Base-by-base conservation (phyloP, 1,140 invertebrate species). In the Neoseiulus cucumeris region DNA sequence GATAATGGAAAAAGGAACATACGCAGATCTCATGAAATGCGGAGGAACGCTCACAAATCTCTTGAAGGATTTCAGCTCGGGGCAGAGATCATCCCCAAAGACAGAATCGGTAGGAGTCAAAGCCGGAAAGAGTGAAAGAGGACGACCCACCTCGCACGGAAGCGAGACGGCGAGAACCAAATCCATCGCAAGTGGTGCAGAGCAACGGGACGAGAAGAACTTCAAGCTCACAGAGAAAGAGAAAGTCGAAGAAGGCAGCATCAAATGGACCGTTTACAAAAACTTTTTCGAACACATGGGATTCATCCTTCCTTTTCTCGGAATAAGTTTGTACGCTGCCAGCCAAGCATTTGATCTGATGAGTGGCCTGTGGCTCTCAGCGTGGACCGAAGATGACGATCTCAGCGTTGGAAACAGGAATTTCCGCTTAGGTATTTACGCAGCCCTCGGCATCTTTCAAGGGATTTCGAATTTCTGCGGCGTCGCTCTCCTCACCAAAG, bases 1-100 rank as follows among this genome's bases (percentile, higher is more conserved):
- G n/a, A 73, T 77, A 2, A 65, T 68, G 1, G 75, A 77, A 66
- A 67, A 64, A 2, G 77, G 78, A 6, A 70, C 71, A 7, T 77
- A 76, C 65, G 66, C 73, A 20, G 68, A 76, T 6, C 55, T 70
- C 28, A 39, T 67, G 9, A 22, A 39, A 14, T 22, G n/a, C 9
- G 28, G 39, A 59, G 51, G 51, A 2, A 20, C 22, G 14, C 51
- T 59, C 4, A 20, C 51, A 14, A 20, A 59, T 5, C 51, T 59
- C 6, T 14, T 59, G 51, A 59, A 59, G 51, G 1, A 59, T 2
- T 59, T 59, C 33, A 59, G 22, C 17, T 14, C 22, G 51, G 2
- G 1, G 33, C 25, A 17, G 14, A 2, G 17, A 20, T 29, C 17
- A 9, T 20, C 12, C 5, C 22, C 2, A 33, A 59, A 33, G 22